Conservation (phyloP, 2,888 invertebrate genomes). For the Cheilosia scutellata region DNA sequence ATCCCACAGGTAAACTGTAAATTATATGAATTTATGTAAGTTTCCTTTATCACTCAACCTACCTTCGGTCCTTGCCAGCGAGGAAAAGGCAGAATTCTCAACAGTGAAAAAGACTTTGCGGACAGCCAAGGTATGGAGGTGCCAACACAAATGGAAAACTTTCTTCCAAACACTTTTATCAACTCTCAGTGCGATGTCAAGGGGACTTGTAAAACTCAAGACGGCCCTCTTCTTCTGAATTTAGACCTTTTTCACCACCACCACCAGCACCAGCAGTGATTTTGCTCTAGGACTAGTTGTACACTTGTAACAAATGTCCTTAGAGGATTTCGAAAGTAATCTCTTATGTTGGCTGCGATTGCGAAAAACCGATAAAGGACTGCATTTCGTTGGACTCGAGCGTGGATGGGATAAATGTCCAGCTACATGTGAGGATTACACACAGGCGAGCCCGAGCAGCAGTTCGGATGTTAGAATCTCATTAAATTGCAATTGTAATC, state of each 20-base stretch:
- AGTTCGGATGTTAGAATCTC: constrained; percentile 63
- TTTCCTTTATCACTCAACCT: constrained; percentile 73
- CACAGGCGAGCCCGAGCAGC: constrained; percentile 10
- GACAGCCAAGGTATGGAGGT: constrained; percentile 55
- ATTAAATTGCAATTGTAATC: constrained; percentile 74
- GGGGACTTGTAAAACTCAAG: constrained; percentile 71
- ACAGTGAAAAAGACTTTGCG: constrained; percentile 33
- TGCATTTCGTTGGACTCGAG: constrained; percentile 60
- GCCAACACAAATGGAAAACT: constrained; percentile 73
- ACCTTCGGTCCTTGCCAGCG: constrained; percentile 26
- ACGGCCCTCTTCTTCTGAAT: constrained; percentile 27
- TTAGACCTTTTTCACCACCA: constrained; percentile 1
- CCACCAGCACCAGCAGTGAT: constrained; percentile 9
- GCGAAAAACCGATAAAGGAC: constrained; percentile 71
- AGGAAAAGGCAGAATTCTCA: constrained; percentile 13
- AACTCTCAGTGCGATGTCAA: constrained; percentile 71
- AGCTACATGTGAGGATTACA: constrained; percentile 68
- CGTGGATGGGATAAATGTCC: constrained; percentile 50
- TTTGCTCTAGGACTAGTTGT: constrained; percentile 9
- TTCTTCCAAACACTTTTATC: constrained; percentile 73
- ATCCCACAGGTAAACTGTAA: constrained; percentile 63
- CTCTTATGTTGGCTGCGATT: constrained; percentile 74
- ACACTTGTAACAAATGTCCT: constrained; percentile 73
- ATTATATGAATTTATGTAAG: constrained; percentile 74
- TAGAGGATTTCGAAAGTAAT: constrained; percentile 72